A percentile compares a stretch with the other conserved stretches of the same genome.
phyloP scores from a whole-genome alignment of 1,140 invertebrate species.

The Meloidogyne hapla region DNA sequence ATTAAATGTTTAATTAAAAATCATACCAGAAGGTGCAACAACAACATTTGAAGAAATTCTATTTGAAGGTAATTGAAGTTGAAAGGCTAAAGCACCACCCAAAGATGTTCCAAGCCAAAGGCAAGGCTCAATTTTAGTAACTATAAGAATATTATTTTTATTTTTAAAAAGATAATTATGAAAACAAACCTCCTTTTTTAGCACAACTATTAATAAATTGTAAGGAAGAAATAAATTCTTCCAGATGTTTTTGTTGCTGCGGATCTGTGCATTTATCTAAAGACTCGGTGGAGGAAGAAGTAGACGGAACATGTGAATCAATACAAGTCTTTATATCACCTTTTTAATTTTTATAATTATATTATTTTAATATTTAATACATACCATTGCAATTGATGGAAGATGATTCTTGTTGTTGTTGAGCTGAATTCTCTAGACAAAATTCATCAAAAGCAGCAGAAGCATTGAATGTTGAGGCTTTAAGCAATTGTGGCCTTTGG shows the following conservation, averaged over 20 bases:
- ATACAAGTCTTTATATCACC: neutral
- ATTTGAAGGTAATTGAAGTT: constrained; percentile 55
- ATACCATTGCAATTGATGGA: neutral
- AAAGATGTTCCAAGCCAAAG: constrained; percentile 60
- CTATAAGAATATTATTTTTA: constrained; percentile 41
- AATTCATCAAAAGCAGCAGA: neutral
- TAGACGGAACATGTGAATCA: neutral
- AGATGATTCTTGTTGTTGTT: neutral
- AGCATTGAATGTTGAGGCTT: neutral
- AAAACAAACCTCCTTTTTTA: constrained; percentile 53
- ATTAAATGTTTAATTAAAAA: constrained; percentile 7
- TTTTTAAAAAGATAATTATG: neutral
- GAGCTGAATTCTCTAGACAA: neutral
- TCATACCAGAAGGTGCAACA: constrained; percentile 50
- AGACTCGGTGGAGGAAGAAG: constrained; percentile 29
- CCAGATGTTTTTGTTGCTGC: neutral
- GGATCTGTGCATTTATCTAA: constrained; percentile 18
- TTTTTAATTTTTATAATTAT: neutral
- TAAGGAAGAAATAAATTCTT: constrained; percentile 53
- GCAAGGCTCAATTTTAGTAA: constrained; percentile 48
- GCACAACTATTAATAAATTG: constrained; percentile 50
- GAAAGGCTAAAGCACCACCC: constrained; percentile 53
- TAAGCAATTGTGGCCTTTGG: neutral
- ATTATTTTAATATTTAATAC: neutral
- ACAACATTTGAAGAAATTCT: constrained; percentile 52